A percentile compares a stretch with the other conserved stretches of the same genome.
Conservation (phyloP, 2,888 invertebrate genomes). For the Trichacis sp. region DNA sequence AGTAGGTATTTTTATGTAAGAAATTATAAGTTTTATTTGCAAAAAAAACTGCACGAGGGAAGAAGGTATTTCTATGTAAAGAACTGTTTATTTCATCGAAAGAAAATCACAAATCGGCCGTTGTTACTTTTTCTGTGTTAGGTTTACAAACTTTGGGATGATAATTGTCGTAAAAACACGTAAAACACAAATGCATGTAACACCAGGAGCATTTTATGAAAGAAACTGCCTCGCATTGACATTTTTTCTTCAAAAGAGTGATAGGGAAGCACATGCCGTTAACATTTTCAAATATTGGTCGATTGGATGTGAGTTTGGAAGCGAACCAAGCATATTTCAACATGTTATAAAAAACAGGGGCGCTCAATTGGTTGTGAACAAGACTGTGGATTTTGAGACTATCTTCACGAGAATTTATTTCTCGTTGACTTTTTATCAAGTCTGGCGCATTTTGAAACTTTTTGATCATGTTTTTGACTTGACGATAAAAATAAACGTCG, state of each 20-base stretch:
- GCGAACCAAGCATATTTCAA: conserved; percentile 20
- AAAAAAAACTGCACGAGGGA: too few species aligned
- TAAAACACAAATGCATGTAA: background rate
- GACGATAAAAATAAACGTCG: conserved; percentile 17
- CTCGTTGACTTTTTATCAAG: conserved; percentile 1
- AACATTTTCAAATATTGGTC: conserved; percentile 9
- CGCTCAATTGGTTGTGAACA: conserved; percentile 7
- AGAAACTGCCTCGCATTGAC: background rate
- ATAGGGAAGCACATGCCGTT: conserved; percentile 5
- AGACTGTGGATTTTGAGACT: conserved; percentile 12
- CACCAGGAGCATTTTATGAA: conserved; percentile 17
- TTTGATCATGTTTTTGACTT: conserved; percentile 19
- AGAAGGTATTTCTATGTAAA: too few species aligned
- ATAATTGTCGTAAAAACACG: conserved; percentile 11
- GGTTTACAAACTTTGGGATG: background rate
- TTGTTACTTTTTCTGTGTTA: too few species aligned
- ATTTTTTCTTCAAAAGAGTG: background rate
- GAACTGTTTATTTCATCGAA: too few species aligned
- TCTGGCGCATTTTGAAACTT: conserved; percentile 9
- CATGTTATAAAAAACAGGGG: conserved; percentile 12
- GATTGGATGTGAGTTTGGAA: background rate
- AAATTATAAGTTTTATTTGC: too few species aligned
- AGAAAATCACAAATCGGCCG: too few species aligned
- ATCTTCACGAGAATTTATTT: conserved; percentile 15
- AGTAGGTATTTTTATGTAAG: too few species aligned